Evolutionary conservation across 2,113 vertebrate species (phyloP).

Genomic region (human (Homo sapiens)): DNA sequence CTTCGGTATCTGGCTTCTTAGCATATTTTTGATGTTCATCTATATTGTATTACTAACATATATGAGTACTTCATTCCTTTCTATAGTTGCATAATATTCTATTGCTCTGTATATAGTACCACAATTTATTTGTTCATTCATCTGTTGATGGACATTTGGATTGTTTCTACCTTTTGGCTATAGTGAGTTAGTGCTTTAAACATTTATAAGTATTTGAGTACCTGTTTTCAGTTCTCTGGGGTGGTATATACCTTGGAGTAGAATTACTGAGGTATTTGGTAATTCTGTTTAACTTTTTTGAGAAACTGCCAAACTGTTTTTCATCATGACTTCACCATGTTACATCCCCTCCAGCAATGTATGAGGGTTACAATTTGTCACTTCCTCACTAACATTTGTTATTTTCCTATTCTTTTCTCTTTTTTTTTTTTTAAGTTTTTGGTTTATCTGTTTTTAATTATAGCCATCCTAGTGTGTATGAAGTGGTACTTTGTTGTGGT

Average conservation of each 20-base stretch:
- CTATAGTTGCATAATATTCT: neutral
- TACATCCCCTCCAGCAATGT: neutral
- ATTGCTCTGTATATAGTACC: neutral
- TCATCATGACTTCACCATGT: neutral
- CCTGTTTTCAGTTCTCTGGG: neutral
- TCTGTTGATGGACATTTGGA: neutral
- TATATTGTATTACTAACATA: neutral
- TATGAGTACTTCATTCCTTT: neutral
- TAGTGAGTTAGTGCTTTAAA: neutral
- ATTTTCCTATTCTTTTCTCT: neutral
- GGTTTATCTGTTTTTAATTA: neutral
- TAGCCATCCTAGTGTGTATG: neutral
- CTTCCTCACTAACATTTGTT: neutral
- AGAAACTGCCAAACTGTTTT: neutral
- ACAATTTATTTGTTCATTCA: neutral
- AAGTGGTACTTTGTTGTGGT: neutral
- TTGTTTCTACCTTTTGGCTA: neutral
- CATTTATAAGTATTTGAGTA: neutral
- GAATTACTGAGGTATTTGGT: neutral
- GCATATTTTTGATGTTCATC: neutral
- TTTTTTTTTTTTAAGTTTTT: too few relatives aligned
- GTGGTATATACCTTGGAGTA: neutral
- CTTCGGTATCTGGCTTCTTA: neutral
- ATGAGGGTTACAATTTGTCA: neutral
- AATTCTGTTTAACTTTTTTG: neutral